Evolutionary conservation across 1,140 invertebrate genomes (phyloP).

Genomic region (Rhyacophila brunnea): DNA sequence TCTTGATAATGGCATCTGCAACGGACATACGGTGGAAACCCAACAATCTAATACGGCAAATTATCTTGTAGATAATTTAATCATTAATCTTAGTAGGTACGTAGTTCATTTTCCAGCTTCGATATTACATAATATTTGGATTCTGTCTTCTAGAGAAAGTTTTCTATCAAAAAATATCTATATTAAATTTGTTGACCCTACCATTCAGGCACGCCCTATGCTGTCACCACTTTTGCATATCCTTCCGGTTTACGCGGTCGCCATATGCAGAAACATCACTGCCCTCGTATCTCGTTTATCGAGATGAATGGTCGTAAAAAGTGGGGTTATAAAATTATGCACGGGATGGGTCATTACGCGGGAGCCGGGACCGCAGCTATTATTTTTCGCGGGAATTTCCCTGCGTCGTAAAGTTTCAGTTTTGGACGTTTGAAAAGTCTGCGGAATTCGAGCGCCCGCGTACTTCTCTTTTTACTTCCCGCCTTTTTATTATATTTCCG

Average conservation of each 20-base stretch:
- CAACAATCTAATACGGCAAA: not conserved
- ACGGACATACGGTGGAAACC: no score
- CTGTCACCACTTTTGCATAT: not conserved
- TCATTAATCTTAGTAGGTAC: not conserved
- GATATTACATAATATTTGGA: not conserved
- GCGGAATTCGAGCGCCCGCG: no score
- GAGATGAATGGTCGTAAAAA: conserved; percentile 24
- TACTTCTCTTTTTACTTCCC: no score
- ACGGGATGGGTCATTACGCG: conserved; percentile 21
- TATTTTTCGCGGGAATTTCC: conserved; percentile 6
- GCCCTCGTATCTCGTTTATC: conserved; percentile 8
- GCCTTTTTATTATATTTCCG: no score
- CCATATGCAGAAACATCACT: conserved; percentile 3
- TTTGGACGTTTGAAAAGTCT: not conserved
- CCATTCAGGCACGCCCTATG: no score
- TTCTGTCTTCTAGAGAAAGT: no score
- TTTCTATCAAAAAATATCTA: no score
- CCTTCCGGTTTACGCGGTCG: conserved; percentile 7
- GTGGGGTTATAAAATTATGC: conserved; percentile 22
- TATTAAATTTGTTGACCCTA: not conserved
- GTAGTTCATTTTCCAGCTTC: not conserved
- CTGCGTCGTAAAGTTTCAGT: conserved; percentile 5
- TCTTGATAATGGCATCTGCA: no score
- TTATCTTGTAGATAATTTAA: not conserved
- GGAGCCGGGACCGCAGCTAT: not conserved